Conservation (phyloP, 2,113 vertebrate species). For the Leiothrix lutea region DNA sequence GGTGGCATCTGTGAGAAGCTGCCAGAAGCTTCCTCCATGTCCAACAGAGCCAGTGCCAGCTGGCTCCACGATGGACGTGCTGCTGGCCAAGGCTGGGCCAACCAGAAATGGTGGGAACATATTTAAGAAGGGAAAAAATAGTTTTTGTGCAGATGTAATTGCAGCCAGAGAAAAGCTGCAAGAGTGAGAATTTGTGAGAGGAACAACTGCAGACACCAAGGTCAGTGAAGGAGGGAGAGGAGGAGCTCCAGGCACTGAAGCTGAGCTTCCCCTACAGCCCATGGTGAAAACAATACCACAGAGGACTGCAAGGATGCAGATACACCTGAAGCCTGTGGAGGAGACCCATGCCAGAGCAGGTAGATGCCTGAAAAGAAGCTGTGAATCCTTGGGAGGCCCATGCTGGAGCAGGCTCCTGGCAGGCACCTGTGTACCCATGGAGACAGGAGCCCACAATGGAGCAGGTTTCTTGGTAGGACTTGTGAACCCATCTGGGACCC, state of each 20-base stretch:
- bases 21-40: background rate
- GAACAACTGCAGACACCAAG: background rate
- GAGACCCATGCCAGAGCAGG: fast-evolving
- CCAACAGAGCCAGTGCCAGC: background rate
- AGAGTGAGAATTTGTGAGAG: background rate
- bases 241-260: background rate
- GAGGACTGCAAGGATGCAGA: background rate
- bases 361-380: background rate
- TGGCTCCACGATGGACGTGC: background rate
- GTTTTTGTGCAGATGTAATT: background rate
- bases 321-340: background rate
- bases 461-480: background rate
- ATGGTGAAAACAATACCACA: background rate
- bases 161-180: background rate
- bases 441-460: too few species aligned
- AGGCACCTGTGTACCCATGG: background rate
- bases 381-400: background rate
- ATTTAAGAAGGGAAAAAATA: background rate
- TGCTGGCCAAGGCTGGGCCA: background rate
- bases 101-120: background rate
- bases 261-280: background rate
- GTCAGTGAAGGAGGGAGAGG: background rate
- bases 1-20: background rate
- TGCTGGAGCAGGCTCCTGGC: background rate
- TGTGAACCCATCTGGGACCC: background rate